Percentiles rank a stretch among this genome's conserved stretches.
These are phyloP conservation scores for Corythornis cristatus DNA, from an alignment of 2,113 vertebrate species.

Conservation along the genomic window DNA sequence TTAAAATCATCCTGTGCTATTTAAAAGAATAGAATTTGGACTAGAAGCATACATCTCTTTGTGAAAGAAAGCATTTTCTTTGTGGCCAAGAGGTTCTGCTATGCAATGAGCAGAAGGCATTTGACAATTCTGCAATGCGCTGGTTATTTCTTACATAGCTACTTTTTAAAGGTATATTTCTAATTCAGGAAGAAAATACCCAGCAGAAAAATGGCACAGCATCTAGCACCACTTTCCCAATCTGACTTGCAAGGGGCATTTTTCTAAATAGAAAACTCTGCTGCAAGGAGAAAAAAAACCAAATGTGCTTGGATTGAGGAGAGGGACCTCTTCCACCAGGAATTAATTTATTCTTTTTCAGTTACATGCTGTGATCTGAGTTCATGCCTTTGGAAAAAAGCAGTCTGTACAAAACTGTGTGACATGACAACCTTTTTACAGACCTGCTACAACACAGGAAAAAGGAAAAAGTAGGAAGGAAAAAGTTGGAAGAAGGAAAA, in stretches of 20 bases:
- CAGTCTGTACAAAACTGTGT: background rate
- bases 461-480: background rate
- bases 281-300: background rate
- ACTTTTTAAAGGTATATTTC: background rate
- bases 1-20: background rate
- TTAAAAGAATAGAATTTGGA: background rate
- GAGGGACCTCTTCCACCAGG: background rate
- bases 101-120: background rate
- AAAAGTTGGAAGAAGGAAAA: background rate
- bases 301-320: background rate
- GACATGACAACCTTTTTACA: background rate
- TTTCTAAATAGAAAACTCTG: background rate
- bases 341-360: background rate
- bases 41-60: background rate
- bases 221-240: background rate
- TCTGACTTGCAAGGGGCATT: background rate
- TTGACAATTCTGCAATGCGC: background rate
- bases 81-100: background rate
- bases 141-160: background rate
- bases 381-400: background rate
- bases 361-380: background rate
- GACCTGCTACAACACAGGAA: background rate
- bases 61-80: background rate
- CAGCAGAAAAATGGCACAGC: background rate
- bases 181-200: background rate